Base-by-base conservation (phyloP, 1,140 invertebrate genomes). In the Drosophila oshimai region DNA sequence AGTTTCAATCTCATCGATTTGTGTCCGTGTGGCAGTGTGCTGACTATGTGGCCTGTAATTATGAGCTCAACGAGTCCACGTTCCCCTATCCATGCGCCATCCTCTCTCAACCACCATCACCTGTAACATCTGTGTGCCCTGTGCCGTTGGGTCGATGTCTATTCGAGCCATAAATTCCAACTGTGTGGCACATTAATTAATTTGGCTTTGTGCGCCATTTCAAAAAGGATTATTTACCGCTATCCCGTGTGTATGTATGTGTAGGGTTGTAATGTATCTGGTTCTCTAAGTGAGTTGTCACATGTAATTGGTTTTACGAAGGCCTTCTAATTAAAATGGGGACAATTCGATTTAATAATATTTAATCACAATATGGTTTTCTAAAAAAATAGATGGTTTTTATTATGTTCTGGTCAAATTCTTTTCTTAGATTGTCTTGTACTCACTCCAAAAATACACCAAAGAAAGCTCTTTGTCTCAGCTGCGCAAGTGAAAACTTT, bases 131-230 rank as follows among this genome's bases (percentile, higher is more conserved):
- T 84, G 80, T 50, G 55, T 53, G 24, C 51, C 51, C 46, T 13
- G 20, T 22, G 15, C 34, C n/a, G 33, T 4, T 45, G 47, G 34
- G 41, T 31, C 33, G 34, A 15, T 74, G 49, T 55, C 81, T 60
- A 76, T 81, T 87, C 60, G 60, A 64, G 73, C 81, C 81, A 87
- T 87, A 77, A 87, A 77, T 87, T 87, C 73, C 81, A 76, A 62
- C 76, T 81, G 81, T 81, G 79, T 86, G 80, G 79, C 79, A 84
- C 80, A 84, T 84, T 84, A 87, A 87, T 87, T 87, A 87, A 87
- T 87, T 81, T 87, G 81, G 70, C 49, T 74, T 87, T 86, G 62
- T 87, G 68, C 68, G 58, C 33, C 81, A 87, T 87, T 86, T 87
- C 81, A 74, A 57, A 67, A 87, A 87, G 81, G 81, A 87, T 87